These are phyloP conservation scores for Tachina grossa DNA, from an alignment of 2,888 invertebrate genomes.

Conservation along the genomic window DNA sequence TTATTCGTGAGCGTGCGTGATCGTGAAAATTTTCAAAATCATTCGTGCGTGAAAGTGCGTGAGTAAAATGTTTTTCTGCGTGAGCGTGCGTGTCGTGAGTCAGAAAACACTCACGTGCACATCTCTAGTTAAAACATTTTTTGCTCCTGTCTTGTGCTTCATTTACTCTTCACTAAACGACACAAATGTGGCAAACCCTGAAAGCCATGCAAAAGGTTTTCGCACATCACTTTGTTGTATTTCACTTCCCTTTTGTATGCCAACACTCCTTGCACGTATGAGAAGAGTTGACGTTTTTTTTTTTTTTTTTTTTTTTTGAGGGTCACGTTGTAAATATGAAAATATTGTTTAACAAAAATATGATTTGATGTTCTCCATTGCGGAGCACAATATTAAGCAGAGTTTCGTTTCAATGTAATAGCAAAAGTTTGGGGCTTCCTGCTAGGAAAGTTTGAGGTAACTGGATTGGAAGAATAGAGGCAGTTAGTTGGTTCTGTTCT, in stretches of 20 bases:
- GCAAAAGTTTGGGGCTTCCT: neutral
- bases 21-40: too few relatives aligned
- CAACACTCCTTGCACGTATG: neutral
- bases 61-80: too few relatives aligned
- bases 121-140: conserved; percentile 8
- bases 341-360: conserved; percentile 28
- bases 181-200: conserved; percentile 54
- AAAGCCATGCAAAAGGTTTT: conserved; percentile 28
- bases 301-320: too few relatives aligned
- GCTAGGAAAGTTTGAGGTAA: neutral
- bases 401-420: neutral
- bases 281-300: conserved; percentile 18
- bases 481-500: too few relatives aligned
- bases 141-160: conserved; percentile 22
- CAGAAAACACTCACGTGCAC: too few relatives aligned
- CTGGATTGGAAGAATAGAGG: neutral
- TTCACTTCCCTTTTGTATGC: conserved; percentile 10
- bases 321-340: conserved; percentile 35
- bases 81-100: too few relatives aligned
- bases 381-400: neutral
- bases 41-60: too few relatives aligned
- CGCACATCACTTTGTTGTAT: neutral
- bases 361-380: conserved; percentile 29
- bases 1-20: too few relatives aligned
- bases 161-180: conserved; percentile 34